Evolutionary conservation across 2,797 vertebrate genomes (phyloP), one percentile per base, ranked within the genome.

Genomic region (Sebastes aleutianus): DNA sequence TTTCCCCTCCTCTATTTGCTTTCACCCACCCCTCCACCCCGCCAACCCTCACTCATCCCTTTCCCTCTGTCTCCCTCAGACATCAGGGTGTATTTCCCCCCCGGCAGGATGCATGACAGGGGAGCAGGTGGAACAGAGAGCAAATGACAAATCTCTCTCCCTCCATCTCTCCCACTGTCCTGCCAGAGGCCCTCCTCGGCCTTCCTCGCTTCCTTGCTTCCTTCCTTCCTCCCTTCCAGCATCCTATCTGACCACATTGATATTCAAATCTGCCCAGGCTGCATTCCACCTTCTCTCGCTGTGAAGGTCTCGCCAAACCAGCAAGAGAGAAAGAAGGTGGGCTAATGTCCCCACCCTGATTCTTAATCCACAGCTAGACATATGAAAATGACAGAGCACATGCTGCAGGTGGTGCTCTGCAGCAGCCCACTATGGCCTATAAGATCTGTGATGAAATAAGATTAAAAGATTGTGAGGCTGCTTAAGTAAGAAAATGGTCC

Each of bases 61-160:
- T 65, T 78, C 70, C 86, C 62, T 78, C 73, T 80, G 85, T 89
- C 85, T 91, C 80, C 78, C 81, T 87, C 83, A 85, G 87, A 92
- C 90, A 93, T 92, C 92, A 89, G 87, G 82, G 78, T 85, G 74
- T 75, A 83, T 83, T 74, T 79, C 84, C 90, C 88, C 90, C 81
- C 75, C 29, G 87, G 89, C 91, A 88, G 87, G 79, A 91, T 87
- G 86, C 91, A 90, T 93, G 92, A 94, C 91, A 93, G 87, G 91
- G 90, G 91, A 94, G 93, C 95, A 96, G 94, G 95, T 95, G 94
- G 94, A 93, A 92, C 86, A 27, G 85, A 89, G 87, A 93, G 91
- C 91, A 92, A 94, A 95, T 93, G 93, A 95, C 91, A 95, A 90
- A 92, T 94, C 89, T 93, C 86, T 91, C 89, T 84, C 80, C 80